Percentiles rank a stretch among this genome's conserved stretches.
These are phyloP conservation scores for Struthio camelus DNA, from an alignment of 2,113 vertebrate species.

Conservation along the genomic window DNA sequence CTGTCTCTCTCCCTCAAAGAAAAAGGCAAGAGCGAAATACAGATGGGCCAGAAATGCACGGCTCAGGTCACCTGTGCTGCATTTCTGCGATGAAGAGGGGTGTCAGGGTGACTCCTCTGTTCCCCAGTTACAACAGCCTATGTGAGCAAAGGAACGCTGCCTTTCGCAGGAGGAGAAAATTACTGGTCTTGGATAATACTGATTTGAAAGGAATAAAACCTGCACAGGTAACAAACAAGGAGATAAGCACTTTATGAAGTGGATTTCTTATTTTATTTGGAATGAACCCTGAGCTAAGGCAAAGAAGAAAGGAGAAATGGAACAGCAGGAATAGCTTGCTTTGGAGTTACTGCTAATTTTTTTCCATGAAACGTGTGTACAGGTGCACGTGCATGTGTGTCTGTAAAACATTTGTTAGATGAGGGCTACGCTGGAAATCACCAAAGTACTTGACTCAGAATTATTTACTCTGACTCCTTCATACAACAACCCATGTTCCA, in stretches of 20 bases:
- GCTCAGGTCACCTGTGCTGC: neutral
- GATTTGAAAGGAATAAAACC: neutral
- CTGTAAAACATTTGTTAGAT: neutral
- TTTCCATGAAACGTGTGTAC: rapidly evolving
- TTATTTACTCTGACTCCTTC: conserved; percentile 34
- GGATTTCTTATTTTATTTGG: neutral
- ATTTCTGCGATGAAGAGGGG: neutral
- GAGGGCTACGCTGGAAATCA: neutral
- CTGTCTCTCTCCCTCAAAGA: neutral
- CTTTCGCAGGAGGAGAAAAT: neutral
- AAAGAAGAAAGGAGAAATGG: neutral
- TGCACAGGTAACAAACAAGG: neutral
- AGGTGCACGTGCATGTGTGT: neutral
- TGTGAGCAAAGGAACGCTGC: neutral
- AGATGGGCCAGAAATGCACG: neutral
- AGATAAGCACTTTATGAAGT: neutral
- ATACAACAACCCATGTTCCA: neutral
- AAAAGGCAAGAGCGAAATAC: neutral
- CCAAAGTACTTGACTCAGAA: neutral
- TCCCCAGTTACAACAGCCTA: neutral
- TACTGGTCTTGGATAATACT: neutral
- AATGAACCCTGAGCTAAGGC: neutral
- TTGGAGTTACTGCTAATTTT: neutral
- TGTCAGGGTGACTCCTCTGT: neutral
- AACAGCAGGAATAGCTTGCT: neutral